Evolutionary conservation across 2,888 invertebrate genomes (phyloP).

Genomic region (Papilio gigon): DNA sequence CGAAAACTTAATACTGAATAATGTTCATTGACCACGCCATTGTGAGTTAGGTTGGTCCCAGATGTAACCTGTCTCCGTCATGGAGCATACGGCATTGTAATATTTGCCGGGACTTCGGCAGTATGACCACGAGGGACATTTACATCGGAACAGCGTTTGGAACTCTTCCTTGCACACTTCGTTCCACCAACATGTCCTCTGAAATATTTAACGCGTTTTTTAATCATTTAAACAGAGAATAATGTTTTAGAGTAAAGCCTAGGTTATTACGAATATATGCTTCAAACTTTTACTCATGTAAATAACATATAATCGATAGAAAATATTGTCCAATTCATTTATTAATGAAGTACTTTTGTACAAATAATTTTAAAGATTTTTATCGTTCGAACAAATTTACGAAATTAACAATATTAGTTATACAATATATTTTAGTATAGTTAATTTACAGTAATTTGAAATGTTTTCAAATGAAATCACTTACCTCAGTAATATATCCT

Average conservation of each 20-base stretch:
- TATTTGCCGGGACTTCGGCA: conserved; percentile 94
- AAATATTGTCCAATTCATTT: no score
- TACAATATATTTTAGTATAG: no score
- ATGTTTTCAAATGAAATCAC: conserved; percentile 11
- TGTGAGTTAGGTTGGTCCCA: conserved; percentile 89
- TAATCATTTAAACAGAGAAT: neutral
- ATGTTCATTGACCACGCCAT: conserved; percentile 67
- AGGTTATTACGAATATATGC: no score
- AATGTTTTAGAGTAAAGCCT: neutral
- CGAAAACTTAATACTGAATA: conserved; percentile 5
- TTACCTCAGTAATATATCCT: conserved; percentile 92
- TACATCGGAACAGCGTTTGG: conserved; percentile 92
- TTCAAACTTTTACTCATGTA: no score
- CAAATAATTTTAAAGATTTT: no score
- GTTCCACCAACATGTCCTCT: conserved; percentile 97
- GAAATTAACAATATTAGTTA: no score
- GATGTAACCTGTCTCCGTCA: conserved; percentile 94
- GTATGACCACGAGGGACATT: conserved; percentile 94
- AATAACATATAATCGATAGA: no score
- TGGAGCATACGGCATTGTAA: conserved; percentile 94
- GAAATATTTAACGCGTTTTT: conserved; percentile 49
- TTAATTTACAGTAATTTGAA: neutral
- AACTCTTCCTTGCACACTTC: conserved; percentile 97
- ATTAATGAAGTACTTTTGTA: no score
- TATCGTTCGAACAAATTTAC: no score